Evolutionary conservation across 2,113 vertebrate genomes (phyloP), one percentile per base, ranked within the genome.

Genomic region (Atrichornis clamosus): DNA sequence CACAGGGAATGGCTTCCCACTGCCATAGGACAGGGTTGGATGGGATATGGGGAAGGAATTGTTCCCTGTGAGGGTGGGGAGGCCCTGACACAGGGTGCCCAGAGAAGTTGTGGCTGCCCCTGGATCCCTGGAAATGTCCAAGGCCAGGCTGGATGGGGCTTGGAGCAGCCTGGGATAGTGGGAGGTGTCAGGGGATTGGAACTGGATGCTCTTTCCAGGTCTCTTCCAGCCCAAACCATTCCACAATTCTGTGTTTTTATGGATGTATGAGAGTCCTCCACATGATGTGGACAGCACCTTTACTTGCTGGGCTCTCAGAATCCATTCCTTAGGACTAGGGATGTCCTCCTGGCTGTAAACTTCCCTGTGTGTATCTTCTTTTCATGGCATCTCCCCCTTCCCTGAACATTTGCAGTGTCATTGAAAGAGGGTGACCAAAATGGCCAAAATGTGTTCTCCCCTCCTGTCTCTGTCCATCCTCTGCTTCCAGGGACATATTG

Each of bases 361-460:
- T 21, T 39, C 47, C 58, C 28, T 39, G 3, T 26, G 2, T 41
- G 3, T 17, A 6, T 28, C 41, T 42, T 10, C 49, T 19, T 13
- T 17, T 23, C 3, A 1, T 4, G 26, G 11, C 35, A 3, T 37
- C 20, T 64, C 15, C 23, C 12, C 11, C 6, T 58, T 81, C 50
- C 62, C 52, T 23, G 23, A 50, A 19, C 21, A 14, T 9, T 9
- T 35, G 35, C 13, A 46, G 9, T 46, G 23, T 28, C 3, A 1
- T 1, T 23, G 41, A 28, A 63, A 46, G 20, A 46, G 13, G 15
- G 18, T 50, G 41, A 28, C 19, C 50, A 80, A 23, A 12, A 30
- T 6, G 3, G 49, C 30, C 1, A 0, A n/a, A n/a, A n/a, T n/a
- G 1, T 52, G 35, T 26, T 60, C 15, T 84, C 37, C 21, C 19